Evolutionary conservation across 2,113 vertebrate species (phyloP), one percentile per base, ranked within the genome.

Genomic region (Gasterosteus aculeatus): DNA sequence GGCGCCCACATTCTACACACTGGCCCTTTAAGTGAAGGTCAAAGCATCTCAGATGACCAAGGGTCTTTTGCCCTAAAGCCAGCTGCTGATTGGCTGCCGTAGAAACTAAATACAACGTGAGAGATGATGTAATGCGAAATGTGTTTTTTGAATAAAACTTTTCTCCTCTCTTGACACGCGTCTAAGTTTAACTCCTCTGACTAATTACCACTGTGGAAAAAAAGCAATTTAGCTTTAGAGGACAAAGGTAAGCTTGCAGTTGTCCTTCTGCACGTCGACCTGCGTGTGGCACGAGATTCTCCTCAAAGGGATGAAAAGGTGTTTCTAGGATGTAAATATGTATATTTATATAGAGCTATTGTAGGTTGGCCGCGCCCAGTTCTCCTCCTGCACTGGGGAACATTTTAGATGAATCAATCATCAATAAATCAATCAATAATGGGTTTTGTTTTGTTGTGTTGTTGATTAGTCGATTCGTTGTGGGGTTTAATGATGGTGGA

Each of bases 321-420:
- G 18, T 49, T 33, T 4, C 33, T 53, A 7, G 81, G 83, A 77
- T 92, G 87, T 90, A 88, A 75, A 91, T 90, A 88, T 76, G 41
- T 53, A 15, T 54, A 39, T 63, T 38, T n/a, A 58, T 72, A 62
- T 12, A 15, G 49, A 26, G 2, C n/a, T 54, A 54, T 75, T 64
- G 49, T 66, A 60, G 42, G 38, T 33, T 1, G 78, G 56, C 49
- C 38, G 1, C 7, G 72, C 56, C 83, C 56, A 38, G 46, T 57
- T 62, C 29, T 14, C 49, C 19, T 53, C 18, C 19, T 35, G 33
- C 60, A 72, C n/a, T 9, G 10, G 1, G 0, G 72, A 65, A 72
- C 68, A 35, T 63, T 66, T 66, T 15, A 31, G 14, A 58, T 59
- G 15, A 33, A 26, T 26, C 22, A 26, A 26, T 26, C 22, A 26